Evolutionary conservation across 1,140 invertebrate species (phyloP).

Genomic region (Zaprionus taronus): DNA sequence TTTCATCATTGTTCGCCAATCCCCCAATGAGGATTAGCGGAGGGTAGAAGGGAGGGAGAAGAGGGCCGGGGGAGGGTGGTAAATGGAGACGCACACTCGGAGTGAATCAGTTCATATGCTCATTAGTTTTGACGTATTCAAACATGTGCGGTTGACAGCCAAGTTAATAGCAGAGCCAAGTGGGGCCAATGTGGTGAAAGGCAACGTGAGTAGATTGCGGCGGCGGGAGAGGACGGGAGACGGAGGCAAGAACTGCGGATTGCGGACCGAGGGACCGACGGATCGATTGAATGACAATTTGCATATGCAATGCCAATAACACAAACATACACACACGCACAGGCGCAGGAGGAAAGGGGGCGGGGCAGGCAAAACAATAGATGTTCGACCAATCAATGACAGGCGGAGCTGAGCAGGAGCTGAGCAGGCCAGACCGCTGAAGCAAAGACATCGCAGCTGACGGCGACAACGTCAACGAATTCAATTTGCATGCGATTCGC

Average conservation of each 20-base stretch:
- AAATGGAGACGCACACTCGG: no score
- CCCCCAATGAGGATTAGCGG: not conserved
- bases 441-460: constrained; percentile 3
- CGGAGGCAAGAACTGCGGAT: no score
- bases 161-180: constrained; percentile 25
- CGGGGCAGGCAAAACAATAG: not conserved
- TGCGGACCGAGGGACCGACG: not conserved
- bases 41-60: no score
- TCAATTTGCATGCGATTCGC: constrained; percentile 22
- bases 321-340: not conserved
- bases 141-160: constrained; percentile 33
- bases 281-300: constrained; percentile 19
- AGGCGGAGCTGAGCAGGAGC: not conserved
- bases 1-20: not conserved
- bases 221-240: not conserved
- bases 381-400: not conserved
- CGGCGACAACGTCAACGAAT: constrained; percentile 8
- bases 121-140: constrained; percentile 28
- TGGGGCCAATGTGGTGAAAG: not conserved
- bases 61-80: not conserved
- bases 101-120: constrained; percentile 29
- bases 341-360: not conserved
- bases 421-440: not conserved
- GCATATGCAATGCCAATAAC: constrained; percentile 8
- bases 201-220: constrained; percentile 1